A percentile compares a stretch with the other conserved stretches of the same genome.
These are phyloP conservation scores for Albula glossodonta DNA, from an alignment of 2,113 vertebrate species.

Conservation along the genomic window DNA sequence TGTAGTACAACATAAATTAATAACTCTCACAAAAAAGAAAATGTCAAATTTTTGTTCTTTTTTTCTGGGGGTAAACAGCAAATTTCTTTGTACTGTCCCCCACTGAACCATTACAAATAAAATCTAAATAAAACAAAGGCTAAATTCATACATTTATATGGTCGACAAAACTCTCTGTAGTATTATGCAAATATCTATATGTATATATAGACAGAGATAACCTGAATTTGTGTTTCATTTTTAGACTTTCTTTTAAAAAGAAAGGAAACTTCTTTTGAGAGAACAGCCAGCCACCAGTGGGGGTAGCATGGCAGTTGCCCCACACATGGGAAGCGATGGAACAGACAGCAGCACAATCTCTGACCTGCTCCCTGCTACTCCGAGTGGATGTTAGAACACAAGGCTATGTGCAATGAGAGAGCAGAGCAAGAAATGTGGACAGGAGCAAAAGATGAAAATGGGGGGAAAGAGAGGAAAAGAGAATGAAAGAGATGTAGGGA, in stretches of 20 bases:
- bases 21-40: constrained; percentile 5
- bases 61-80: not conserved
- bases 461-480: not conserved
- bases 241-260: not conserved
- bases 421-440: constrained; percentile 6
- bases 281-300: not conserved
- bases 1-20: not conserved
- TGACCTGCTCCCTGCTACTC: not conserved
- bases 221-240: constrained; percentile 5
- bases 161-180: constrained; percentile 5
- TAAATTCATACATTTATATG: constrained; percentile 1
- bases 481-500: constrained; percentile 44
- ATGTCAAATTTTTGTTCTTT: not conserved
- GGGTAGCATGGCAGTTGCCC: not conserved
- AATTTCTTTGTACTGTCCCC: not conserved
- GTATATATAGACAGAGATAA: not conserved
- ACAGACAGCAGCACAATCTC: not conserved
- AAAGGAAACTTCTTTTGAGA: not conserved
- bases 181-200: not conserved
- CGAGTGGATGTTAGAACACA: not conserved
- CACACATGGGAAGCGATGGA: not conserved
- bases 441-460: not conserved
- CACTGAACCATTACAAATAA: not conserved
- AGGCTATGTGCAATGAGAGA: not conserved
- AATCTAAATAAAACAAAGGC: not conserved